These are phyloP conservation scores for Spatula versicolor DNA, from an alignment of 2,797 vertebrate species.

Conservation along the genomic window DNA sequence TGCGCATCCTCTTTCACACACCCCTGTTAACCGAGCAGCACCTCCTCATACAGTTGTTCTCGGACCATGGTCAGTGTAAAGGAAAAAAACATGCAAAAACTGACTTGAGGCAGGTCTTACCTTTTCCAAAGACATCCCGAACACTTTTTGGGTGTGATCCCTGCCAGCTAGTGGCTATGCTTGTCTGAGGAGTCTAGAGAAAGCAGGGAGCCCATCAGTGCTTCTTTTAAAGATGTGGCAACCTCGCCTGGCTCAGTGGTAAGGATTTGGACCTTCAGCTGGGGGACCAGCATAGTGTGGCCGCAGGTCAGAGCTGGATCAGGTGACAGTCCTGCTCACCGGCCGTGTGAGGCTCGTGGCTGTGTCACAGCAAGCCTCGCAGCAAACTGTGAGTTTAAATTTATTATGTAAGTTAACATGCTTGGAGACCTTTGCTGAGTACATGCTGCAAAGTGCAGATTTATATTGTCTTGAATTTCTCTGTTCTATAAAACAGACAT, in stretches of 20 bases:
- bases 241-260: neutral
- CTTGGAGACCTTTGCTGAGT: neutral
- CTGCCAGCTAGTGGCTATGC: rapidly evolving
- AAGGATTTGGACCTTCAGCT: neutral
- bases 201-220: neutral
- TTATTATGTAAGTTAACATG: neutral
- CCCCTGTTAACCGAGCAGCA: conserved; percentile 73
- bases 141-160: neutral
- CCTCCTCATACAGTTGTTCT: conserved; percentile 76
- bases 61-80: neutral
- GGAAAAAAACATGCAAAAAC: neutral
- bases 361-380: neutral
- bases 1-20: neutral
- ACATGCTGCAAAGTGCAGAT: neutral
- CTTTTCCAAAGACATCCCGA: neutral
- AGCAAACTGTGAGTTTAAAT: neutral
- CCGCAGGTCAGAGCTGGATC: neutral
- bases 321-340: neutral
- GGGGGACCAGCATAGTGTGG: neutral
- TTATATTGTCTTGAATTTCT: neutral
- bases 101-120: neutral
- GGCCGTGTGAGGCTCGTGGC: neutral
- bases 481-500: conserved; percentile 5
- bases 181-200: neutral
- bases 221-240: neutral